Percentiles rank a stretch among this genome's conserved stretches.
phyloP scores from a whole-genome alignment of 2,888 invertebrate genomes.

The Raillietiella orientalis region DNA sequence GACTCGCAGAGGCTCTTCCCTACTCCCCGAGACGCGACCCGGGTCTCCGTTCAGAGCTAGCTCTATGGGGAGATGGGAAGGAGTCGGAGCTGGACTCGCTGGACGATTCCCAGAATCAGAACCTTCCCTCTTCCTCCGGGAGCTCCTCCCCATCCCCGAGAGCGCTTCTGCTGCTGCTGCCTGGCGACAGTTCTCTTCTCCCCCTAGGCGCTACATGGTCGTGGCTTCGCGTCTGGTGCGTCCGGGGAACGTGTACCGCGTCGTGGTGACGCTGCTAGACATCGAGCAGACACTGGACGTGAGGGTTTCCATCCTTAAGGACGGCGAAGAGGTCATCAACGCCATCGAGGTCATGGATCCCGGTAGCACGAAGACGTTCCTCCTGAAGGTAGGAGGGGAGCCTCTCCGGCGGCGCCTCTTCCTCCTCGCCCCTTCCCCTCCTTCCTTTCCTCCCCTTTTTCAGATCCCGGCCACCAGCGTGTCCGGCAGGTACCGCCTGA shows the following conservation, averaged over 20 bases:
- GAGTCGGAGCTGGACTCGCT: too few relatives aligned
- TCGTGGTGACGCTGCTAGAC: conserved; percentile 48
- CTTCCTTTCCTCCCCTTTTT: neutral
- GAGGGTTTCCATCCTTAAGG: conserved; percentile 54
- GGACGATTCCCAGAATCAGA: too few relatives aligned
- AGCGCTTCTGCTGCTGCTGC: neutral
- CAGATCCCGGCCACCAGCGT: conserved; percentile 14
- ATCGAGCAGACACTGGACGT: conserved; percentile 47
- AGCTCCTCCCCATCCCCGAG: too few relatives aligned
- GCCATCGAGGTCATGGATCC: conserved; percentile 47
- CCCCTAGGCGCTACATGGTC: conserved; percentile 75
- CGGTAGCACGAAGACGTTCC: conserved; percentile 56
- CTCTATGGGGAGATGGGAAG: too few relatives aligned
- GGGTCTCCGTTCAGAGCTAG: too few relatives aligned
- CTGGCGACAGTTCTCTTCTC: neutral
- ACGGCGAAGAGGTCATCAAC: conserved; percentile 60
- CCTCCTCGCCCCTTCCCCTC: neutral
- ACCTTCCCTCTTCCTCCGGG: too few relatives aligned
- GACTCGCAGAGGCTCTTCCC: too few relatives aligned
- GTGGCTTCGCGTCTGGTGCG: conserved; percentile 67
- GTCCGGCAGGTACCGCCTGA: conserved; percentile 12
- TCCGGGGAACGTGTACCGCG: conserved; percentile 62
- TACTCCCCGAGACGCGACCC: too few relatives aligned
- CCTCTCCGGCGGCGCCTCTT: neutral
- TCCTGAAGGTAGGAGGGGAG: conserved; percentile 31